Base-by-base conservation (phyloP, 1,140 invertebrate species). In the Heliconius nattereri region DNA sequence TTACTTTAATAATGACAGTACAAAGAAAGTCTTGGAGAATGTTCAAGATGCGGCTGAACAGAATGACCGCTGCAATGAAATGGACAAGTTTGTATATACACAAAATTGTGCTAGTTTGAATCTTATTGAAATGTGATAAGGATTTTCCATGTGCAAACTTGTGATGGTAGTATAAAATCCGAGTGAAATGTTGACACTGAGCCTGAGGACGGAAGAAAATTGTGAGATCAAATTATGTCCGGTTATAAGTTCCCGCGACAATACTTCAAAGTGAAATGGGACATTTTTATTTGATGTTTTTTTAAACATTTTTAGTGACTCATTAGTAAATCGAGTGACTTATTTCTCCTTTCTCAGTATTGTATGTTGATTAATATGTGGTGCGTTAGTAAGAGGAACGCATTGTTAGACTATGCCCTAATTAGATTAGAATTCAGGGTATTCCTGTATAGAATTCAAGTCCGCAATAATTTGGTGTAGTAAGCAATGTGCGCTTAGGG, bases 171-270 rank as follows among this genome's bases (percentile, higher is more conserved):
- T 82, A 77, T 86, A 85, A 89, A 91, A 92, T 90, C 90, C 89
- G 84, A 89, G 88, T 88, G 90, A 91, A 92, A 90, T 86, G 90
- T 91, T 89, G 89, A 91, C 89, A 90, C 85, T 89, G 88, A 91
- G 89, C 89, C 86, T 81, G 84, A 80, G 81, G 79, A 83, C 83
- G 84, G 85, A 80, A 89, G 89, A 90, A 92, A 90, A 91, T 91
- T 91, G 91, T 89, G 78, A 88, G 87, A 90, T 91, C 85, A 89
- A 91, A 91, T 92, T 92, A 92, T 86, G 88, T 91, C 83, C 83
- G 85, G 80, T 85, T 87, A 87, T 87, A 85, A 85, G 82, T 86
- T 84, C 72, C 77, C 83, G 84, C 87, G 85, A 88, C 86, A 87
- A 89, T 89, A 88, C 81, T 86, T 75, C 77, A 83, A 87, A 90